A percentile compares a stretch with the other conserved stretches of the same genome.
Conservation (phyloP, 1,140 invertebrate species). For the Delia radicum region DNA sequence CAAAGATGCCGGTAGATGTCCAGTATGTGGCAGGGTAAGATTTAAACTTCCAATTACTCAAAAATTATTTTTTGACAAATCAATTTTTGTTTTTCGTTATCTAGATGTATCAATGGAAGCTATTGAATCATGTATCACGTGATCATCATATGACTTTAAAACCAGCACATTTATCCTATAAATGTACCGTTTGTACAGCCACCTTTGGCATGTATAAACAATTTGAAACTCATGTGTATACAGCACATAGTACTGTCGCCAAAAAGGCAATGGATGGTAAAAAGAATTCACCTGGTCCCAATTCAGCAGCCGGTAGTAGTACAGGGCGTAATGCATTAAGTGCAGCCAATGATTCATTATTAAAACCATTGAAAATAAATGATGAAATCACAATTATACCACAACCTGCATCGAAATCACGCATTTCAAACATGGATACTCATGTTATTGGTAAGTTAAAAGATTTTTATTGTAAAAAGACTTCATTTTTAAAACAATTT, state of each 20-base stretch:
- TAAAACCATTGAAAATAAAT: slow-evolving; percentile 86
- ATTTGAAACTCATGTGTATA: slow-evolving; percentile 92
- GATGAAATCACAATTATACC: slow-evolving; percentile 92
- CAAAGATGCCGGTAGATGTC: slow-evolving; percentile 90
- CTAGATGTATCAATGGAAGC: slow-evolving; percentile 90
- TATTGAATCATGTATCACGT: slow-evolving; percentile 85
- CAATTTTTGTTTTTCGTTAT: not conserved
- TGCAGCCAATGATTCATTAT: slow-evolving; percentile 63
- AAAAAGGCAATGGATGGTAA: slow-evolving; percentile 80
- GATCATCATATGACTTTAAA: slow-evolving; percentile 89
- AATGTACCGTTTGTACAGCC: slow-evolving; percentile 91
- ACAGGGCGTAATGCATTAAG: slow-evolving; percentile 31
- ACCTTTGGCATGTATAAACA: slow-evolving; percentile 94
- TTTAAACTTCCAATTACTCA: not conserved
- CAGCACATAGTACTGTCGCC: slow-evolving; percentile 83
- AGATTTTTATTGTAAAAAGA: not conserved
- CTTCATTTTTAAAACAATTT: too few relatives aligned
- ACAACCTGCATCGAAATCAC: slow-evolving; percentile 66
- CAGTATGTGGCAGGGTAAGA: slow-evolving; percentile 84
- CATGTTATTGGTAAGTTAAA: slow-evolving; percentile 52
- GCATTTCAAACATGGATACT: slow-evolving; percentile 55
- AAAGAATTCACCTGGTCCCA: slow-evolving; percentile 51
- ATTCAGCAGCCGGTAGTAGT: slow-evolving; percentile 38
- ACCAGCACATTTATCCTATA: slow-evolving; percentile 89
- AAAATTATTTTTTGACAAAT: not conserved